Conservation (phyloP, 2,888 invertebrate species). For the Nysson spinosus region DNA sequence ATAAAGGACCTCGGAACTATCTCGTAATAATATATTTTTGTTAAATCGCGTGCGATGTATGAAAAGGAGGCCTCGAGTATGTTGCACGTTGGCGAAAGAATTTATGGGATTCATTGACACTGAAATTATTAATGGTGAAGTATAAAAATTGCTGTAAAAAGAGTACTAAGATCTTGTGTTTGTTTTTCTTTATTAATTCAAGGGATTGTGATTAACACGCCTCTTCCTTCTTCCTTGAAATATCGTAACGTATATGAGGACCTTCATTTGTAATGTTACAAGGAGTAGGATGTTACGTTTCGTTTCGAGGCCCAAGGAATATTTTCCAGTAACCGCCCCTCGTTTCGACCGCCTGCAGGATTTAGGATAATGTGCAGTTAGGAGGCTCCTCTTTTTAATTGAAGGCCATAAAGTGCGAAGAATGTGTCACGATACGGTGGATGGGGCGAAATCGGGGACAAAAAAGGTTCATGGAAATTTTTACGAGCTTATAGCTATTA, state of each 20-base stretch:
- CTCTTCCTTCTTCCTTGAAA: not conserved
- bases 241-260: slow-evolving; percentile 9
- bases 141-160: slow-evolving; percentile 24
- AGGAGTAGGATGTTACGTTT: slow-evolving; percentile 4
- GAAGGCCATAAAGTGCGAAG: slow-evolving; percentile 15
- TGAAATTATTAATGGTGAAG: too few relatives aligned
- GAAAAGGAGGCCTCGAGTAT: slow-evolving; percentile 30
- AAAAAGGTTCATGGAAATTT: slow-evolving; percentile 25
- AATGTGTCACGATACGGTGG: slow-evolving; percentile 10
- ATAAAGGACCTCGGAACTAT: slow-evolving; percentile 14
- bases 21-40: slow-evolving; percentile 51
- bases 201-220: too few relatives aligned
- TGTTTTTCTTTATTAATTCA: too few relatives aligned
- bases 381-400: slow-evolving; percentile 28
- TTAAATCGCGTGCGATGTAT: slow-evolving; percentile 54
- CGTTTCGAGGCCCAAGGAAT: not conserved
- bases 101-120: slow-evolving; percentile 65
- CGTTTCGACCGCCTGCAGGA: not conserved
- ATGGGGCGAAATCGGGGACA: not conserved
- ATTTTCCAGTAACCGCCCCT: not conserved
- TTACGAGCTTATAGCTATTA: slow-evolving; percentile 11
- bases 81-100: slow-evolving; percentile 55
- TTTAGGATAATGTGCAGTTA: slow-evolving; percentile 18
- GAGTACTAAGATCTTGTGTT: too few relatives aligned
- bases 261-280: slow-evolving; percentile 36